Percentiles rank a stretch among this genome's conserved stretches.
phyloP scores from a whole-genome alignment of 2,797 vertebrate genomes.

The Brachyalestes nurse region DNA sequence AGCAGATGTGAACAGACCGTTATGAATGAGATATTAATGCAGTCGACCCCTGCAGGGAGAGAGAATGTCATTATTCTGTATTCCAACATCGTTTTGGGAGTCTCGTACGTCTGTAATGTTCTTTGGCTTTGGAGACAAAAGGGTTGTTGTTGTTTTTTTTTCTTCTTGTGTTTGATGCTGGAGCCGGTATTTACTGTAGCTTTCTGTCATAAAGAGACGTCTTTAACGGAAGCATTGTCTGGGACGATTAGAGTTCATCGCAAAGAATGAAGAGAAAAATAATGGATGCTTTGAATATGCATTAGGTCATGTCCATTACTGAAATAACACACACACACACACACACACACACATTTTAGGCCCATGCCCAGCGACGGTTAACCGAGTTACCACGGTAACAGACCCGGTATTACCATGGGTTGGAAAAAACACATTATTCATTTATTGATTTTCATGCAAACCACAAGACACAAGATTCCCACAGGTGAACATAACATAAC shows the following conservation, averaged over 20 bases:
- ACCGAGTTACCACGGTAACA: too few relatives aligned
- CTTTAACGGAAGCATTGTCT: background rate
- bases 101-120: constrained; percentile 35
- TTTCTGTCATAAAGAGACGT: constrained; percentile 10
- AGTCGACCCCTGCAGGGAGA: constrained; percentile 42
- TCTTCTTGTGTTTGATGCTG: constrained; percentile 12
- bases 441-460: too few relatives aligned
- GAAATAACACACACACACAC: constrained; percentile 49
- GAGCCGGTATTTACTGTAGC: constrained; percentile 15
- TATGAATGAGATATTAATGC: constrained; percentile 51
- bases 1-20: constrained; percentile 47
- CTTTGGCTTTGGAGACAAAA: constrained; percentile 17
- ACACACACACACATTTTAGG: constrained; percentile 26
- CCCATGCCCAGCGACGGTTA: too few relatives aligned
- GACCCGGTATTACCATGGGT: too few relatives aligned
- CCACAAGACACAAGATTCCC: too few relatives aligned
- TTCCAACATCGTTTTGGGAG: constrained; percentile 28
- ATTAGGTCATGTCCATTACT: constrained; percentile 58
- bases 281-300: constrained; percentile 72
- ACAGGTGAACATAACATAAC: too few relatives aligned
- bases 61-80: constrained; percentile 40
- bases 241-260: constrained; percentile 56
- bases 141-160: background rate
- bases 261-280: constrained; percentile 74
- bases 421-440: too few relatives aligned